phyloP scores from a whole-genome alignment of 2,888 invertebrate genomes.

The Limnephilus lunatus region DNA sequence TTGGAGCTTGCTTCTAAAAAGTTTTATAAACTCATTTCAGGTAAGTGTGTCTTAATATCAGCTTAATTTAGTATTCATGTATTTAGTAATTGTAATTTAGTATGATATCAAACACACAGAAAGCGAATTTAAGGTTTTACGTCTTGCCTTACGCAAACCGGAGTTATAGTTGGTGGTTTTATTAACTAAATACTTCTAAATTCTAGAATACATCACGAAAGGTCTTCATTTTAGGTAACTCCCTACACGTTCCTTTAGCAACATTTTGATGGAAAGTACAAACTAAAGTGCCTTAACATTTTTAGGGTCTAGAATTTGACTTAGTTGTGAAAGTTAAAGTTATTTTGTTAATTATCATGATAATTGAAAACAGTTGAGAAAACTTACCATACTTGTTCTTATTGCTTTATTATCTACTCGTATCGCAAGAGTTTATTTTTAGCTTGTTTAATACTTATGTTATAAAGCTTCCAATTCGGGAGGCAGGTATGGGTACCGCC shows the following conservation, averaged over 20 bases:
- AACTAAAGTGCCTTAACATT: not conserved
- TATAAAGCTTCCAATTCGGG: no score
- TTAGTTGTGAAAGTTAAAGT: not conserved
- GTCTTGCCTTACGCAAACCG: not conserved
- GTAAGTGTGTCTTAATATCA: not conserved
- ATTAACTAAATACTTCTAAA: constrained; percentile 17
- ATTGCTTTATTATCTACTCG: no score
- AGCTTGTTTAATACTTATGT: no score
- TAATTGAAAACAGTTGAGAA: not conserved
- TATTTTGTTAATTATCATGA: not conserved
- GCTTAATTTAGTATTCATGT: not conserved
- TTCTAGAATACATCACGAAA: not conserved
- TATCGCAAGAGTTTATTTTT: no score
- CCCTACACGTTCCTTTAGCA: not conserved
- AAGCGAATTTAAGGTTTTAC: not conserved
- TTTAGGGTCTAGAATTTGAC: not conserved
- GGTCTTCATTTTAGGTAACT: not conserved
- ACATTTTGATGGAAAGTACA: not conserved
- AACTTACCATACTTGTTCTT: no score
- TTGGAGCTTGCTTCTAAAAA: no score
- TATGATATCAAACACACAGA: constrained; percentile 7
- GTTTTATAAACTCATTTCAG: not conserved
- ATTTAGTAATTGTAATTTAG: no score
- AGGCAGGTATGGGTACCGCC: no score
- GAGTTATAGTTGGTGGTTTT: not conserved